Conservation (phyloP, 2,888 invertebrate species). For the Diplolepis rosae region DNA sequence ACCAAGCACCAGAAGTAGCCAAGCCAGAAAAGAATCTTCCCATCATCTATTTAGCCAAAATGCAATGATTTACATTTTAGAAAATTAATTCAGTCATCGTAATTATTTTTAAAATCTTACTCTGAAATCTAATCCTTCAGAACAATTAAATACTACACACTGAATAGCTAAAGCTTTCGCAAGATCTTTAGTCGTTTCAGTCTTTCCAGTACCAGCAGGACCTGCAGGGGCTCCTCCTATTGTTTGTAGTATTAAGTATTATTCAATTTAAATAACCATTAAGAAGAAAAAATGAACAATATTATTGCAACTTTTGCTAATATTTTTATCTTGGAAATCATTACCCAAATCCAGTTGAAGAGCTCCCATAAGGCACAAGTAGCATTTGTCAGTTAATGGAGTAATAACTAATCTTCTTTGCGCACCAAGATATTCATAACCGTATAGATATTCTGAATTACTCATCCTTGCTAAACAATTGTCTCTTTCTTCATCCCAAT, state of each 20-base stretch:
- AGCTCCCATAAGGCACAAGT: slow-evolving; percentile 92
- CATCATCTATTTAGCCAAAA: slow-evolving; percentile 81
- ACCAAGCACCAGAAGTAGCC: slow-evolving; percentile 94
- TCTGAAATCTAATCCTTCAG: slow-evolving; percentile 82
- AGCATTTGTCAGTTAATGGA: slow-evolving; percentile 91
- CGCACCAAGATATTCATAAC: slow-evolving; percentile 94
- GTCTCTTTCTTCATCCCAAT: slow-evolving; percentile 87
- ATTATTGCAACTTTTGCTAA: background rate
- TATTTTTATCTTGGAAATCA: background rate
- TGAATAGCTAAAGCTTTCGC: slow-evolving; percentile 91
- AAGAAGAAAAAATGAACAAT: no score
- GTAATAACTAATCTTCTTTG: slow-evolving; percentile 90
- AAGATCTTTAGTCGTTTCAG: slow-evolving; percentile 92
- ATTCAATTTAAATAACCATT: background rate
- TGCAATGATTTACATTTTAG: background rate
- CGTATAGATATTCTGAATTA: slow-evolving; percentile 87
- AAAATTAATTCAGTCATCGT: no score
- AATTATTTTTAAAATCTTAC: slow-evolving; percentile 60
- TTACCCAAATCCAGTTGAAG: slow-evolving; percentile 86
- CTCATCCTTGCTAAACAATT: slow-evolving; percentile 90
- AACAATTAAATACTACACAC: slow-evolving; percentile 94
- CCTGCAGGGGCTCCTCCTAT: slow-evolving; percentile 91
- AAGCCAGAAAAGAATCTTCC: slow-evolving; percentile 92
- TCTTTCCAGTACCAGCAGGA: slow-evolving; percentile 92
- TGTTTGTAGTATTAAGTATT: background rate